Evolutionary conservation across 2,113 vertebrate genomes (phyloP), one percentile per base, ranked within the genome.

Genomic region (Azemiops feae): DNA sequence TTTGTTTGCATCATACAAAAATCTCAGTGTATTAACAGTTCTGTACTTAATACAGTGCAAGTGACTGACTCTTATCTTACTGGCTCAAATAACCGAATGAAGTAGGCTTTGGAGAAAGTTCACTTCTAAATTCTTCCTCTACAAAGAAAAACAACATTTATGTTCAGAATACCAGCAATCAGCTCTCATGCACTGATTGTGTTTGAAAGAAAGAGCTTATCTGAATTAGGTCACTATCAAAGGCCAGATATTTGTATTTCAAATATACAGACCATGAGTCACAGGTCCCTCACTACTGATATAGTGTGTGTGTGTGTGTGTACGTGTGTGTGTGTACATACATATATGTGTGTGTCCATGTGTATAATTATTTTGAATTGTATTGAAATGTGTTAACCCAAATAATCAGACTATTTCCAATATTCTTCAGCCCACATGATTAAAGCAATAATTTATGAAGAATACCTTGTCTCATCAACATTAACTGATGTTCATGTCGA

Each of bases 391-490:
- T 1, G 7, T 85, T n/a, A 86, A 60, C 12, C 4, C 50, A 92
- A 23, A 25, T 12, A 34, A 89, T 3, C 25, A 92, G 43, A 92
- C 47, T 18, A 86, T 45, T 90, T 86, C 23, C 3, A 86, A 39
- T 54, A 27, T 18, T 90, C 14, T 1, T 58, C 45, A 53, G 20
- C 34, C 12, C 14, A 23, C 10, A 23, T 11, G 27, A 23, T 87
- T 53, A 87, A 54, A 92, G 94, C 53, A 95, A 91, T 16, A 74
- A 0, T 3, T 39, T 92, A 94, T 30, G 43, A 58, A 69, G 25
- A 53, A 20, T 97, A 99, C 99, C 99, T 98, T 99, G 99, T 97
- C 99, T 98, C 99, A 99, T 99, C 93, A 99, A 96, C 99, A 99
- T 99, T 93, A 99, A 98, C 94, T 99, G 99, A 96, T 99, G 99